Percentiles rank a stretch among this genome's conserved stretches.
phyloP scores from a whole-genome alignment of 2,888 invertebrate genomes.

The Drosophila picticornis region DNA sequence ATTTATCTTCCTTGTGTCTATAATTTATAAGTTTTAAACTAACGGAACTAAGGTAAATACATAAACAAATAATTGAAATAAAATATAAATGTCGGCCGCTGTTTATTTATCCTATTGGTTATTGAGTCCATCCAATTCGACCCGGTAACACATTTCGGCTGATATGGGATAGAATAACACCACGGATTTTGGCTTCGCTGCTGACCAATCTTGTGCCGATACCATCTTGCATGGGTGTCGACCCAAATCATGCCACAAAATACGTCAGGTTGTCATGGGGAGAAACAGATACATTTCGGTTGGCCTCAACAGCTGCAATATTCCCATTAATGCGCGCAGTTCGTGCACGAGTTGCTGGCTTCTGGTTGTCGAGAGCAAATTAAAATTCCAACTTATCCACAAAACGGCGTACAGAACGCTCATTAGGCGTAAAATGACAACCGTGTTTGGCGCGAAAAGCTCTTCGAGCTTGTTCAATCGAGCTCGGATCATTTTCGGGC shows the following conservation, averaged over 20 bases:
- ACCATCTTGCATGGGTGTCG: constrained; percentile 1
- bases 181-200: neutral
- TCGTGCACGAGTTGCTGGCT: constrained; percentile 1
- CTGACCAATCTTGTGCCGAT: constrained; percentile 1
- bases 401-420: constrained; percentile 1
- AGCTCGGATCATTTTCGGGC: neutral
- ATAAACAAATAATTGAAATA: neutral
- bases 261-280: constrained; percentile 2
- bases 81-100: neutral
- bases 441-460: neutral
- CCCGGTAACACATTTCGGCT: neutral
- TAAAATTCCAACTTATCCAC: constrained; percentile 2
- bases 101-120: neutral
- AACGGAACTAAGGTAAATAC: neutral
- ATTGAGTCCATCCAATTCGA: neutral
- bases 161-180: neutral
- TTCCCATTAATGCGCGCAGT: constrained; percentile 1
- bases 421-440: constrained; percentile 6
- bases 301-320: neutral
- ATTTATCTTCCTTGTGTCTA: neutral
- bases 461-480: neutral
- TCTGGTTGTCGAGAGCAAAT: constrained; percentile 6
- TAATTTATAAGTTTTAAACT: neutral
- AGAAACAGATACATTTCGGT: constrained; percentile 4
- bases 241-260: constrained; percentile 4